Percentiles rank a stretch among this genome's conserved stretches.
Evolutionary conservation across 2,797 vertebrate genomes (phyloP).

Genomic region (Diplodus sargus): DNA sequence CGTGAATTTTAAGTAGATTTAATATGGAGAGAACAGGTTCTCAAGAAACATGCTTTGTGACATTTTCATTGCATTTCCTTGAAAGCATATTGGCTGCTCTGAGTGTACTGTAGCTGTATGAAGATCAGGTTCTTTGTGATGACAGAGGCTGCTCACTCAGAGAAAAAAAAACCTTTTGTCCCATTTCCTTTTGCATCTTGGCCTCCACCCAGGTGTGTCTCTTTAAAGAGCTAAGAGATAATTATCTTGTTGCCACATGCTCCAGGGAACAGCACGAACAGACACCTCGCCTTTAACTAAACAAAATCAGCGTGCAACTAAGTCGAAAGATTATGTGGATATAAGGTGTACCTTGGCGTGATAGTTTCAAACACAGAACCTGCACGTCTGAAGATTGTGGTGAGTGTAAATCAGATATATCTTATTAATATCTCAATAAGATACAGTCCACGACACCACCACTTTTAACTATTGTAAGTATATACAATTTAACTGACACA

Average conservation of each 20-base stretch:
- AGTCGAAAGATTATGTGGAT: conserved; percentile 9
- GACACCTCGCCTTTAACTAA: conserved; percentile 8
- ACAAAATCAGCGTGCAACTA: neutral
- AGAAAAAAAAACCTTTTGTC: neutral
- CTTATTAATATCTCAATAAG: no score
- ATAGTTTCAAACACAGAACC: neutral
- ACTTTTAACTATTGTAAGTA: neutral
- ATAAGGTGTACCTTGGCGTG: neutral
- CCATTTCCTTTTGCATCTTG: conserved; percentile 37
- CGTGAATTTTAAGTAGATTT: neutral
- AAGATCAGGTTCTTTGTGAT: conserved; percentile 10
- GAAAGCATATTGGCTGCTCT: neutral
- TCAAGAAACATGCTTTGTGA: neutral
- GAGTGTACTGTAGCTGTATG: neutral
- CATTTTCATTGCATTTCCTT: neutral
- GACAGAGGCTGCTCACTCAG: neutral
- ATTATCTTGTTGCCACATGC: conserved; percentile 8
- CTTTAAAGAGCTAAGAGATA: conserved; percentile 7
- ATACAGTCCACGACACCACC: neutral
- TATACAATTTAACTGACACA: neutral
- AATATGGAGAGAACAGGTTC: neutral
- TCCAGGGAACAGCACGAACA: neutral
- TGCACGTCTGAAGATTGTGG: neutral
- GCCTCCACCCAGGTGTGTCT: conserved; percentile 20
- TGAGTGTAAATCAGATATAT: neutral